Percentiles rank a stretch among this genome's conserved stretches.
phyloP scores from a whole-genome alignment of 30 jellyfish, hydroid and myxozoan species.

The Mastigias papua region DNA sequence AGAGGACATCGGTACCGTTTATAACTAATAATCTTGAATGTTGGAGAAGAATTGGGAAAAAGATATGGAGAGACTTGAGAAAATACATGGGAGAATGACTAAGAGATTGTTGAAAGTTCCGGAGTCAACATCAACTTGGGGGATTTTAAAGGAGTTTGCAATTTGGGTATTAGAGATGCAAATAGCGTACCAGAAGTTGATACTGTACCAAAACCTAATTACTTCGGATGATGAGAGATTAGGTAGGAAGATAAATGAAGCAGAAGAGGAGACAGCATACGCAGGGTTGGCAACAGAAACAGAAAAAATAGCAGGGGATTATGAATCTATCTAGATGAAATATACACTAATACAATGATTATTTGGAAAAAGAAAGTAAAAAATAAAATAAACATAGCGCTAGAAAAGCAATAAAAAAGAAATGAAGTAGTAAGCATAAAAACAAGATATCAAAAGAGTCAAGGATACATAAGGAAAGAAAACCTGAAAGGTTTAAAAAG shows the following conservation, averaged over 20 bases:
- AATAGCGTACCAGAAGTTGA: not conserved
- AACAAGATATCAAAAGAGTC: not conserved
- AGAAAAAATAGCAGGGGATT: not conserved
- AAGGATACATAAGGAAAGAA: not conserved
- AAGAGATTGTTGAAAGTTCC: not conserved
- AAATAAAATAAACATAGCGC: not conserved
- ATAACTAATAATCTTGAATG: not conserved
- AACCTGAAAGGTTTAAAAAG: not conserved
- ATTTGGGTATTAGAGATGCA: not conserved
- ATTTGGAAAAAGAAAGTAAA: not conserved
- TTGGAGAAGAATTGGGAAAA: not conserved
- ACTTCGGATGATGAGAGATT: not conserved
- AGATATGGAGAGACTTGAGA: not conserved
- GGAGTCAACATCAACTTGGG: not conserved
- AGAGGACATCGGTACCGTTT: not conserved
- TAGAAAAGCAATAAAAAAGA: not conserved
- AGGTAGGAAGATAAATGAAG: not conserved
- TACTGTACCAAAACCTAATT: not conserved
- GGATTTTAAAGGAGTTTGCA: not conserved
- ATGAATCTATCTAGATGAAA: not conserved
- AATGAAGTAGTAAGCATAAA: too few species aligned
- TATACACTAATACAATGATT: not conserved
- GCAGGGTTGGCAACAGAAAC: not conserved
- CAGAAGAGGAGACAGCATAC: not conserved
- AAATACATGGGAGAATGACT: not conserved